phyloP scores from a whole-genome alignment of 2,888 invertebrate species.

The Junonia oenone region DNA sequence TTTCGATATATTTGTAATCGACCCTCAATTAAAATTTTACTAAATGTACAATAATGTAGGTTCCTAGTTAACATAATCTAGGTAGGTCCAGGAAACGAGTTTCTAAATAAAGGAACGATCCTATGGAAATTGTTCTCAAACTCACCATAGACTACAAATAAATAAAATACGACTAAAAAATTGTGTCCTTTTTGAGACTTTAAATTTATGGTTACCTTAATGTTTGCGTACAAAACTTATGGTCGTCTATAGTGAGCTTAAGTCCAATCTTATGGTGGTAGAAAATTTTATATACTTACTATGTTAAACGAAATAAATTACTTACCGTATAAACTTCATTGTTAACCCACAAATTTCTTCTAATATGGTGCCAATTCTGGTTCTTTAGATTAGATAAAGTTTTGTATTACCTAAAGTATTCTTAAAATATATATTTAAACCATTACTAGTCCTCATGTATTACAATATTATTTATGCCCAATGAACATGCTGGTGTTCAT shows the following conservation, averaged over 20 bases:
- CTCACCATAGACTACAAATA: background rate
- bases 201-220: background rate
- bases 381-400: conserved; percentile 18
- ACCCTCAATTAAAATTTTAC: conserved; percentile 7
- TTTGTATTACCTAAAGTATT: conserved; percentile 3
- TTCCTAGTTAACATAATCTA: conserved; percentile 24
- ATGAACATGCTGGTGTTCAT: conserved; percentile 40
- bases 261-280: background rate
- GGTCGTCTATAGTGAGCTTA: conserved; percentile 8
- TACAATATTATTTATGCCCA: conserved; percentile 16
- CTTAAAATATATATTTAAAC: conserved; percentile 8
- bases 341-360: conserved; percentile 10
- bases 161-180: background rate
- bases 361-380: conserved; percentile 21
- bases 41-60: conserved; percentile 20
- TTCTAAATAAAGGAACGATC: background rate
- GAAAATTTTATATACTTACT: conserved; percentile 20
- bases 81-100: conserved; percentile 11
- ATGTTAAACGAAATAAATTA: background rate
- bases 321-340: conserved; percentile 16
- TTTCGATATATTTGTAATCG: conserved; percentile 4
- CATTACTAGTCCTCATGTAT: conserved; percentile 25
- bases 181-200: background rate
- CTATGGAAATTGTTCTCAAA: background rate
- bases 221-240: background rate